Conservation (phyloP, 2,797 vertebrate species). For the Spinus olivaceus region DNA sequence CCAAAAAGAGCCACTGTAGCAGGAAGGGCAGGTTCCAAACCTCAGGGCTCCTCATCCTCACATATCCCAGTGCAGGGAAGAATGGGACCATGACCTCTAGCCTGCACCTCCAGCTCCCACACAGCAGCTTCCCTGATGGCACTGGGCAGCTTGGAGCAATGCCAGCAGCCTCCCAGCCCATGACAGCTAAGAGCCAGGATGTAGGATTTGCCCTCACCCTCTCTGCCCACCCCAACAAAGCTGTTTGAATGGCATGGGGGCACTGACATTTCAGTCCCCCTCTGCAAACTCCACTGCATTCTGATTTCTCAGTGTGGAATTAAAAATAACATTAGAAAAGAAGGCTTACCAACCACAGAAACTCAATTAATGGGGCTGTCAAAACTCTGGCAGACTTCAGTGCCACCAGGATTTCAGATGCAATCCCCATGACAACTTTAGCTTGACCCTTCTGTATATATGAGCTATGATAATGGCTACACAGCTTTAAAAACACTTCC, state of each 20-base stretch:
- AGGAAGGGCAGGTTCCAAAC: background rate
- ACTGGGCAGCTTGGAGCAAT: background rate
- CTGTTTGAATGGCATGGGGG: background rate
- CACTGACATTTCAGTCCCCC: background rate
- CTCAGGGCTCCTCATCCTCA: background rate
- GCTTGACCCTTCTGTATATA: background rate
- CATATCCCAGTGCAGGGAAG: fast-evolving
- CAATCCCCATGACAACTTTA: background rate
- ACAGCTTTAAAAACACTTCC: slow-evolving; percentile 20
- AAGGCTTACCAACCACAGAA: slow-evolving; percentile 14
- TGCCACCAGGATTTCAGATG: slow-evolving; percentile 16
- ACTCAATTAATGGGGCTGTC: slow-evolving; percentile 31
- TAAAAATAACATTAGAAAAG: background rate
- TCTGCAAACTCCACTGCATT: background rate
- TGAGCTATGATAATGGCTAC: slow-evolving; percentile 9
- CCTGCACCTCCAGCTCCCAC: background rate
- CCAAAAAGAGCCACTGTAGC: background rate
- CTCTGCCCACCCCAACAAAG: background rate
- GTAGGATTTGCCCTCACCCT: background rate
- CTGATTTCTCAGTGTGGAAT: background rate
- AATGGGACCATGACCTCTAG: background rate
- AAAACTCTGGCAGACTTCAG: slow-evolving; percentile 28
- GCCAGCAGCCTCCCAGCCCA: background rate
- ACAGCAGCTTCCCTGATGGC: background rate
- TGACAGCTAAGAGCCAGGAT: fast-evolving